These are phyloP conservation scores for Pachypanchax playfairii DNA, from an alignment of 2,113 vertebrate genomes.

Conservation along the genomic window DNA sequence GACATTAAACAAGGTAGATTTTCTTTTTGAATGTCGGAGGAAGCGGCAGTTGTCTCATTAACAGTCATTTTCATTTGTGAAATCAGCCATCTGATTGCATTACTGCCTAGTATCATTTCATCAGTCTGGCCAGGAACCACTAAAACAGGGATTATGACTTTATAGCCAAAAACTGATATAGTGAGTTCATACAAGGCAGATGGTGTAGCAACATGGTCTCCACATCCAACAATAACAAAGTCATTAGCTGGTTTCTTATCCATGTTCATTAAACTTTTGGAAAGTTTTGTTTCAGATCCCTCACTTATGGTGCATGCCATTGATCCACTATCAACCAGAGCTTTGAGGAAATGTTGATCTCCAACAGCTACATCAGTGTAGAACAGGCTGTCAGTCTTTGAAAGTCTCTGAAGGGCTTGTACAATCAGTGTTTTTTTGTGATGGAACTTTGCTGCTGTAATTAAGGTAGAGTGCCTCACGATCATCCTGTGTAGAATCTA, in stretches of 20 bases:
- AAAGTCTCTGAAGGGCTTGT: constrained; percentile 19
- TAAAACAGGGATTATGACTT: not conserved
- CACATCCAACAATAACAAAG: constrained; percentile 2
- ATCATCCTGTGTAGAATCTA: not conserved
- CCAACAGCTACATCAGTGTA: constrained; percentile 18
- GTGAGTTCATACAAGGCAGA: constrained; percentile 3
- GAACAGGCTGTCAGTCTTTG: constrained; percentile 11
- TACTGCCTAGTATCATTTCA: constrained; percentile 4
- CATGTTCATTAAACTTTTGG: not conserved
- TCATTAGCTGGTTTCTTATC: not conserved
- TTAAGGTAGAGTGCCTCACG: not conserved
- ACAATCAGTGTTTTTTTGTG: constrained; percentile 10
- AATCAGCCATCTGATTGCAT: not conserved
- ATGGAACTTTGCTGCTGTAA: not conserved
- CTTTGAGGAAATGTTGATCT: constrained; percentile 17
- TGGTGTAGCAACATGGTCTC: not conserved
- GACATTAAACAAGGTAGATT: not conserved
- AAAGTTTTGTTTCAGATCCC: not conserved
- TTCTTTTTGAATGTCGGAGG: not conserved
- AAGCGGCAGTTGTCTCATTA: not conserved
- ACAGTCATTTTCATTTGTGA: not conserved
- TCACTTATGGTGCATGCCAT: constrained; percentile 1
- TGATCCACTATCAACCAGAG: constrained; percentile 39
- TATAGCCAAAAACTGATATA: not conserved
- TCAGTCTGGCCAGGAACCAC: not conserved